Conservation (phyloP, 1,140 invertebrate species). For the Latrodectus geometricus region DNA sequence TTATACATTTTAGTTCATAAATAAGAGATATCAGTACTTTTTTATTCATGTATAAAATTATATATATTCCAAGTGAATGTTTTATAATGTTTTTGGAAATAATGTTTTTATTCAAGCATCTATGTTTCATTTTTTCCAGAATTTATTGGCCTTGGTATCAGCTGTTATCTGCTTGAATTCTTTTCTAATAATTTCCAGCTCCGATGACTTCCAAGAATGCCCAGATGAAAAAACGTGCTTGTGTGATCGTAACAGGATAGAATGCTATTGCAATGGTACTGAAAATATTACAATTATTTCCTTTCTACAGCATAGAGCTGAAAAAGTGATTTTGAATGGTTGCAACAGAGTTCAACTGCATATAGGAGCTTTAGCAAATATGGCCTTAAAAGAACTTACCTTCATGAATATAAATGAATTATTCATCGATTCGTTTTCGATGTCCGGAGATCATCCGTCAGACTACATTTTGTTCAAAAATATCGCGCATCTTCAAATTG, state of each 20-base stretch:
- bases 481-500: neutral
- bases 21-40: no score
- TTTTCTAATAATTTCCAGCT: no score
- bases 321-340: neutral
- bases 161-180: no score
- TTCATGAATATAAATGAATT: slow-evolving; percentile 10
- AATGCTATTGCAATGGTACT: neutral
- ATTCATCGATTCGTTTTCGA: neutral
- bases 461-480: neutral
- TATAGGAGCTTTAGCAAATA: neutral
- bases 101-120: no score
- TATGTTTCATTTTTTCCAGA: no score
- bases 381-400: neutral
- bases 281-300: neutral
- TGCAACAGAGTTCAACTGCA: neutral
- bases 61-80: no score
- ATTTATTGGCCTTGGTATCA: no score
- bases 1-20: no score
- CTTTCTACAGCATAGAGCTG: neutral
- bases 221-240: neutral
- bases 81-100: no score
- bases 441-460: neutral
- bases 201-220: neutral
- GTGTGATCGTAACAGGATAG: neutral
- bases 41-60: no score